Conservation (phyloP, 2,797 vertebrate genomes). For the Cottoperca gobio region DNA sequence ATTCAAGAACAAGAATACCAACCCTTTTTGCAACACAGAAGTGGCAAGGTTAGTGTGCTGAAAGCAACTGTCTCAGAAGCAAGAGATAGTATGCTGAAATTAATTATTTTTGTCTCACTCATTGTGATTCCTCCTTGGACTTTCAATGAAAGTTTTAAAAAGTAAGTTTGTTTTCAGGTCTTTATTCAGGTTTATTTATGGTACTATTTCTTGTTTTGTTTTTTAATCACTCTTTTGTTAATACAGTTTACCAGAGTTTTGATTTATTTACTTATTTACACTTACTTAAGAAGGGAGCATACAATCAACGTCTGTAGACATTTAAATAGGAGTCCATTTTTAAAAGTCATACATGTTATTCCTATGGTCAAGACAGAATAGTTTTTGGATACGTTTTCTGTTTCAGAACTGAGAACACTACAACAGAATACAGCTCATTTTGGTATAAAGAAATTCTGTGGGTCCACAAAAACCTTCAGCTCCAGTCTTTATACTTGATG, state of each 20-base stretch:
- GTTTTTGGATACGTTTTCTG: too few relatives aligned
- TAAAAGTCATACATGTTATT: too few relatives aligned
- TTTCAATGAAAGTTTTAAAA: constrained; percentile 40
- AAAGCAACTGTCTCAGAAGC: constrained; percentile 47
- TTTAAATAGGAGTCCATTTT: too few relatives aligned
- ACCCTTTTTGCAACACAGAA: constrained; percentile 18
- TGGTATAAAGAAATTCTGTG: too few relatives aligned
- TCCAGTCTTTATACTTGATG: too few relatives aligned
- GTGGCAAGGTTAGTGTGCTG: constrained; percentile 58
- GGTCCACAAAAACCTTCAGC: too few relatives aligned
- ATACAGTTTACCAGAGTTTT: constrained; percentile 9
- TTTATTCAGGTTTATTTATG: constrained; percentile 40
- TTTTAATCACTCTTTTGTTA: constrained; percentile 30
- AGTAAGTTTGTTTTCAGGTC: constrained; percentile 59
- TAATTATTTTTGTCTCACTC: constrained; percentile 58
- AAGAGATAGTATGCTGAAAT: constrained; percentile 48
- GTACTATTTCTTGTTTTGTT: constrained; percentile 30
- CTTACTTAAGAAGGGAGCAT: not conserved
- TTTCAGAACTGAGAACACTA: too few relatives aligned
- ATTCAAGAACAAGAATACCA: constrained; percentile 52
- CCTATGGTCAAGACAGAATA: too few relatives aligned
- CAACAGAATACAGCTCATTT: not conserved
- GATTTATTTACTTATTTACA: not conserved
- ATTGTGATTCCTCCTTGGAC: constrained; percentile 47
- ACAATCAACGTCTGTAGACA: too few relatives aligned